Conservation (phyloP, 2,888 invertebrate genomes). For the Salticus scenicus region DNA sequence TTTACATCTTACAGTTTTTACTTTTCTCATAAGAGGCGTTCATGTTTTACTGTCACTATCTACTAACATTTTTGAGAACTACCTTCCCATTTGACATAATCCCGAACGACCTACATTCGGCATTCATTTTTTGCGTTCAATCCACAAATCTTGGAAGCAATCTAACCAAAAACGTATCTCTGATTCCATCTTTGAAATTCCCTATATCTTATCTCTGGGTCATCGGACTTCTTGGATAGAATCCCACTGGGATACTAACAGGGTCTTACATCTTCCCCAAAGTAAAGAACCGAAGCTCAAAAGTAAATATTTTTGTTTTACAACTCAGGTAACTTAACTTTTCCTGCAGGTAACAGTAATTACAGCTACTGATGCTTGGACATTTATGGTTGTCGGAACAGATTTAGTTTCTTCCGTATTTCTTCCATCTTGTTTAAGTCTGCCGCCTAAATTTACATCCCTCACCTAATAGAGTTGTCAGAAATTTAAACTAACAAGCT, state of each 20-base stretch:
- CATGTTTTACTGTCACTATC: background rate
- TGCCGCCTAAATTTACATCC: background rate
- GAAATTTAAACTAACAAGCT: background rate
- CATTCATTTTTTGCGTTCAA: background rate
- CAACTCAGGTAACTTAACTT: background rate
- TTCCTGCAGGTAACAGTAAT: conserved; percentile 44
- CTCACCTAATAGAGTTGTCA: conserved; percentile 57
- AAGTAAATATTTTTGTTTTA: conserved; percentile 42
- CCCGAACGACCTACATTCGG: conserved; percentile 9
- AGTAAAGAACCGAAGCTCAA: conserved; percentile 33
- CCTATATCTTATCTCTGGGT: conserved; percentile 48
- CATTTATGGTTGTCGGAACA: conserved; percentile 53
- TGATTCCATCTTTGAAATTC: conserved; percentile 17
- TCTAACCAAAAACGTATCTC: background rate
- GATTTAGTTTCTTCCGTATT: conserved; percentile 21
- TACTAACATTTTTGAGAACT: background rate
- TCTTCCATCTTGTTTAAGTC: background rate
- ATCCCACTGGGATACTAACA: conserved; percentile 36
- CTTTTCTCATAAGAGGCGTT: background rate
- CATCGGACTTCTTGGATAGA: conserved; percentile 21
- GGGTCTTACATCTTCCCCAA: conserved; percentile 14
- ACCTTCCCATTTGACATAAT: background rate
- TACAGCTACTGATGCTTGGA: conserved; percentile 35
- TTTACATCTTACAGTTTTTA: background rate
- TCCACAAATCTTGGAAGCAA: background rate